These are phyloP conservation scores for Ctenomys sociabilis DNA, from an alignment of 2,113 vertebrate genomes.

Conservation along the genomic window DNA sequence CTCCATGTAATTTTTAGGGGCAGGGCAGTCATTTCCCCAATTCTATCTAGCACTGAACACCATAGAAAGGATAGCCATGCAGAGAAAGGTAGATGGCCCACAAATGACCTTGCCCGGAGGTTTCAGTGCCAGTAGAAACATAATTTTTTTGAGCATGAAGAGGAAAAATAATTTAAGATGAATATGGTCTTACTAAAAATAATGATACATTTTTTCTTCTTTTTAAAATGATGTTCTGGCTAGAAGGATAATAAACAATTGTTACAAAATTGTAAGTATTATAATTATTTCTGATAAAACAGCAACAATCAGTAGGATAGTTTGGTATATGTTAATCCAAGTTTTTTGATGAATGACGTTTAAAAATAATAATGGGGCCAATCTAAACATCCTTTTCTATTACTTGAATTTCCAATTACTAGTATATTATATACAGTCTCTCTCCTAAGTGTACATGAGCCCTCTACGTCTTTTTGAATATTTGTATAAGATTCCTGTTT, in stretches of 20 bases:
- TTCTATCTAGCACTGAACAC: not conserved
- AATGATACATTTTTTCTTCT: not conserved
- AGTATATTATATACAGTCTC: not conserved
- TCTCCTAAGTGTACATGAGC: not conserved
- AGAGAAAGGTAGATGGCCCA: not conserved
- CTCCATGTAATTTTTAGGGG: not conserved
- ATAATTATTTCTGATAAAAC: slow-evolving; percentile 1
- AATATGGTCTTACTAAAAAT: not conserved
- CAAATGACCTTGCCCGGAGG: not conserved
- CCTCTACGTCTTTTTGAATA: not conserved
- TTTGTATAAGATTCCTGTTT: slow-evolving; percentile 6
- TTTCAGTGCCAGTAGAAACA: not conserved
- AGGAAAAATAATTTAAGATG: slow-evolving; percentile 12
- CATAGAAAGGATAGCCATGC: not conserved
- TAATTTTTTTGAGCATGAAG: not conserved
- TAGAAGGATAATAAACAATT: slow-evolving; percentile 29
- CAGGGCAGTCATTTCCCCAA: not conserved
- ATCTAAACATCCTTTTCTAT: not conserved
- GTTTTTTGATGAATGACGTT: not conserved
- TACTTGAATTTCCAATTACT: slow-evolving; percentile 4
- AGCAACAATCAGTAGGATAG: not conserved
- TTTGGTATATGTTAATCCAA: not conserved
- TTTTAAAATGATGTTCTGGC: not conserved
- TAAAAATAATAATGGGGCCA: not conserved
- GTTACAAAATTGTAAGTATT: not conserved